Conservation (phyloP, 2,113 vertebrate genomes). For the Propithecus coquereli region DNA sequence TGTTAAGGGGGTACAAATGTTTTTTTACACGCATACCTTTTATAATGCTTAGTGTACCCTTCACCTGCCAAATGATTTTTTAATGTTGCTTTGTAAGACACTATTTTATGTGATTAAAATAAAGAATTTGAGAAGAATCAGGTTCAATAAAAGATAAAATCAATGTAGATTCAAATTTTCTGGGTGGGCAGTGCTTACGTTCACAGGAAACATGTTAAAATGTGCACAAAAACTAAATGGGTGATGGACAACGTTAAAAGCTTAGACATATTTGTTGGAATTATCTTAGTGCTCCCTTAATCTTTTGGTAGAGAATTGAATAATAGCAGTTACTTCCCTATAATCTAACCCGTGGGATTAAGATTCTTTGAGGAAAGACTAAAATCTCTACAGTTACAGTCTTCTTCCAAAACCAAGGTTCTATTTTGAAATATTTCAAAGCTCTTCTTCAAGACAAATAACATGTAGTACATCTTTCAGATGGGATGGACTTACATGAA, state of each 20-base stretch:
- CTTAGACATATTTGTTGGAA: not conserved
- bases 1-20: no score
- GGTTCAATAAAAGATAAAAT: conserved; percentile 1
- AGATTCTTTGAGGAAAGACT: not conserved
- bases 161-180: not conserved
- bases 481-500: not conserved
- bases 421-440: not conserved
- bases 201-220: conserved; percentile 23
- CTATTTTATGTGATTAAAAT: not conserved
- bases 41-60: no score
- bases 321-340: not conserved
- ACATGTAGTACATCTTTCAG: not conserved
- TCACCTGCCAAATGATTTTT: not conserved
- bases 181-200: not conserved
- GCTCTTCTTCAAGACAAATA: conserved; percentile 32
- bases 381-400: not conserved
- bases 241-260: not conserved
- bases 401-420: not conserved
- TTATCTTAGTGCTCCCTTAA: not conserved
- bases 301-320: not conserved
- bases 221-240: not conserved
- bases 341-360: not conserved
- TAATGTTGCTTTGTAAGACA: not conserved
- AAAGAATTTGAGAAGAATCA: not conserved
- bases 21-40: no score